phyloP scores from a whole-genome alignment of 2,797 vertebrate species.

The Geotrypetes seraphini region DNA sequence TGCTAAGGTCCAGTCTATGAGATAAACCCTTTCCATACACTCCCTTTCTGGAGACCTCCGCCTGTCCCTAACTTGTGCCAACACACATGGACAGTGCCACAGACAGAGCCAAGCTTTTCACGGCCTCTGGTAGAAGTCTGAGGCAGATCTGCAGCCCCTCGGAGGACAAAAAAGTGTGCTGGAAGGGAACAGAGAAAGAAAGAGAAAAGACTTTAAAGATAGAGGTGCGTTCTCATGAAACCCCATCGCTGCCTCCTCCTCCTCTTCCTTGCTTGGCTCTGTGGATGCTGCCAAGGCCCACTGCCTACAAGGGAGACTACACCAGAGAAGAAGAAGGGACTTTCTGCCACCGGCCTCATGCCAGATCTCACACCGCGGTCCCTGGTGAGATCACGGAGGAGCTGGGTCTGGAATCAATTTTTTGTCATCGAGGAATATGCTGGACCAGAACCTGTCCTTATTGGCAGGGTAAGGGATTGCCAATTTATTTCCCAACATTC shows the following conservation, averaged over 20 bases:
- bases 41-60: constrained; percentile 9
- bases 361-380: constrained; percentile 38
- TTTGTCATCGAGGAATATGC: constrained; percentile 89
- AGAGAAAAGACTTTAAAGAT: not conserved
- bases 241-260: constrained; percentile 7
- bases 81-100: constrained; percentile 9
- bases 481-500: not conserved
- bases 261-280: constrained; percentile 41
- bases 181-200: too few relatives aligned
- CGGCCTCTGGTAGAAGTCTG: not conserved
- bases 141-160: too few relatives aligned
- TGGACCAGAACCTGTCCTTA: constrained; percentile 83
- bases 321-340: constrained; percentile 24
- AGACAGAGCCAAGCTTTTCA: constrained; percentile 14
- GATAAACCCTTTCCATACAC: constrained; percentile 12
- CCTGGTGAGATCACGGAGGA: constrained; percentile 72
- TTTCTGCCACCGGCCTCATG: constrained; percentile 22
- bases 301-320: constrained; percentile 34
- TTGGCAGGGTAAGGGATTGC: constrained; percentile 81
- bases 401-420: constrained; percentile 95
- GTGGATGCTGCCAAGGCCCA: constrained; percentile 57
- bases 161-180: too few relatives aligned
- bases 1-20: constrained; percentile 29
- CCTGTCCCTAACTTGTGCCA: constrained; percentile 1
- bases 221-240: not conserved